These are phyloP conservation scores for Hartigia nigra DNA, from an alignment of 2,888 invertebrate species.

Conservation along the genomic window DNA sequence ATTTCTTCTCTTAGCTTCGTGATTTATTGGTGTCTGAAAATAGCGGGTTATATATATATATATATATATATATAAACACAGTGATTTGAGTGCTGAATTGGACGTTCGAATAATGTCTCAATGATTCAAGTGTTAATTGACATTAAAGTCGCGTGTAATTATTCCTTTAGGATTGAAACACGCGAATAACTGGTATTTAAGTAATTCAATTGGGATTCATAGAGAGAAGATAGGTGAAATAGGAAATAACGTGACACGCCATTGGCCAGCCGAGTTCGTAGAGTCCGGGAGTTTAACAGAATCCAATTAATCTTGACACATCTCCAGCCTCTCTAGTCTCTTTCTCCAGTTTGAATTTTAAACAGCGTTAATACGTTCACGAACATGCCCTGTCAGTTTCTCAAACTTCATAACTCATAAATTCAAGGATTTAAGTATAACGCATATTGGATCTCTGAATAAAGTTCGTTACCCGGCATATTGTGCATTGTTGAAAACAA, in stretches of 20 bases:
- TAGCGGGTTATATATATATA: not conserved
- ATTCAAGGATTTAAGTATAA: not conserved
- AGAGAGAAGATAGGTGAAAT: not conserved
- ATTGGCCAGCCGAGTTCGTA: slow-evolving; percentile 14
- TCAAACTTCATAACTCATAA: not conserved
- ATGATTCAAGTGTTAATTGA: not conserved
- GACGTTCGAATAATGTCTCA: not conserved
- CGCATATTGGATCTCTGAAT: not conserved
- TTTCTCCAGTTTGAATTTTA: slow-evolving; percentile 51
- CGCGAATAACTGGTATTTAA: not conserved
- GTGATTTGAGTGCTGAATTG: not conserved
- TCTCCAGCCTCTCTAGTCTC: slow-evolving; percentile 34
- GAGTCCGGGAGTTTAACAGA: slow-evolving; percentile 42
- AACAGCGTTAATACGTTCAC: slow-evolving; percentile 41
- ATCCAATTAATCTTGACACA: slow-evolving; percentile 50
- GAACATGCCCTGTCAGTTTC: slow-evolving; percentile 37
- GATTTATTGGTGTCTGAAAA: not conserved
- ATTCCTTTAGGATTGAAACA: not conserved
- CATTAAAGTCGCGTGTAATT: not conserved
- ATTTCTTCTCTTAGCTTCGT: not conserved
- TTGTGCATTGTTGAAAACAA: not conserved
- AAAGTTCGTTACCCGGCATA: not conserved
- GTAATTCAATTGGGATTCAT: not conserved
- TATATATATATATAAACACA: not conserved
- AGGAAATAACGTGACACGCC: not conserved